Evolutionary conservation across 2,797 vertebrate genomes (phyloP).

Genomic region (Sphenodon punctatus): DNA sequence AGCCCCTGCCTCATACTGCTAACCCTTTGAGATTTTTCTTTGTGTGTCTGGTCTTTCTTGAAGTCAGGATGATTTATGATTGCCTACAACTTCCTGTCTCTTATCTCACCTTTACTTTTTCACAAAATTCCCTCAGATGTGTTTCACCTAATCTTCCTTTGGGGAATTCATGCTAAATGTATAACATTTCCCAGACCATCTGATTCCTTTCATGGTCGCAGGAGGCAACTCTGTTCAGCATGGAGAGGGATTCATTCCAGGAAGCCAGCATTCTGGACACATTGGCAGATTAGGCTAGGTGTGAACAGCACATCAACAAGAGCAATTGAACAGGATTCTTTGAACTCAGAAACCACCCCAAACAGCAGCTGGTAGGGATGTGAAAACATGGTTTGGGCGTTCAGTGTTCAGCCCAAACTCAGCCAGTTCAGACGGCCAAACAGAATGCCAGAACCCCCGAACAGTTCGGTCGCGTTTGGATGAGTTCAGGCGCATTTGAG

Average conservation of each 20-base stretch:
- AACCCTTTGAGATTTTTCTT: background rate
- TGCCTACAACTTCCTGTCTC: no score
- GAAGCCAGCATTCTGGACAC: background rate
- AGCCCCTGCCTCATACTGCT: no score
- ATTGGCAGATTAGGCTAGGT: background rate
- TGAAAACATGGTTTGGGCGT: no score
- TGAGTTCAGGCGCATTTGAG: no score
- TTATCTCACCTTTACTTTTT: background rate
- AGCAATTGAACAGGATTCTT: background rate
- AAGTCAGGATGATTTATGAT: background rate
- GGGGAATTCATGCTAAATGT: background rate
- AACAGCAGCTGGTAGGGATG: no score
- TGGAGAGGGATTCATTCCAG: background rate
- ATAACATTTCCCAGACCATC: background rate
- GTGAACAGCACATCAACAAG: background rate
- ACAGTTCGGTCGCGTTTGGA: no score
- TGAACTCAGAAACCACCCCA: no score
- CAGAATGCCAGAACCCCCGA: no score
- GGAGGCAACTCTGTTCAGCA: background rate
- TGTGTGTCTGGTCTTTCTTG: background rate
- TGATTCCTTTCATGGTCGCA: background rate
- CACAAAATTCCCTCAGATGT: no score
- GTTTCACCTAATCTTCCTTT: background rate
- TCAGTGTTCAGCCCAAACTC: no score
- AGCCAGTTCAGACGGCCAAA: no score